phyloP scores from a whole-genome alignment of 2,888 invertebrate genomes.

The Pocota personata region DNA sequence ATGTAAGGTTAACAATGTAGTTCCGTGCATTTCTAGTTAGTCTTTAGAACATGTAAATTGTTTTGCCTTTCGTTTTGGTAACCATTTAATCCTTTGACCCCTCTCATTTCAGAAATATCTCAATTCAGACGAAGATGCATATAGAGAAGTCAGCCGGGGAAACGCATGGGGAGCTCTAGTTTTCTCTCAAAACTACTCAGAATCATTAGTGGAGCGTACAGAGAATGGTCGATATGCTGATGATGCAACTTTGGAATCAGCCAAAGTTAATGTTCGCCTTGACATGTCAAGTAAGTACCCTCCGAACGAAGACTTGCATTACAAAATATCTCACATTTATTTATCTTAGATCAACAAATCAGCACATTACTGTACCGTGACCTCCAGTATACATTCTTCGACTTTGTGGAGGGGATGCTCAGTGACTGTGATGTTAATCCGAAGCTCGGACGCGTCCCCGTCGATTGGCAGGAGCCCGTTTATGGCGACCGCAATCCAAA shows the following conservation, averaged over 20 bases:
- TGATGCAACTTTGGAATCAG: slow-evolving; percentile 85
- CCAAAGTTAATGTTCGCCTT: slow-evolving; percentile 89
- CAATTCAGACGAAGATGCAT: slow-evolving; percentile 85
- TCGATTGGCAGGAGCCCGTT: slow-evolving; percentile 88
- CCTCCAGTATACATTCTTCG: slow-evolving; percentile 88
- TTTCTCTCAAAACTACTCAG: slow-evolving; percentile 90
- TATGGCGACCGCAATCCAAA: slow-evolving; percentile 91
- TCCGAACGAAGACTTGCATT: background rate
- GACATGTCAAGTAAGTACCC: slow-evolving; percentile 92
- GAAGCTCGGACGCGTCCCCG: slow-evolving; percentile 83
- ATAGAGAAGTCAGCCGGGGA: slow-evolving; percentile 87
- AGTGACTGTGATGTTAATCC: slow-evolving; percentile 86
- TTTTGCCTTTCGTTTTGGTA: too few species aligned
- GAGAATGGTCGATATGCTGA: slow-evolving; percentile 85
- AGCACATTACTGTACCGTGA: slow-evolving; percentile 90
- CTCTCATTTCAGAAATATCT: slow-evolving; percentile 83
- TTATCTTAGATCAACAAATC: slow-evolving; percentile 92
- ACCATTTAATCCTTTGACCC: background rate
- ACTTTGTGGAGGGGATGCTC: slow-evolving; percentile 87
- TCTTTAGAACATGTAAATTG: too few species aligned
- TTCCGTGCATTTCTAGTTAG: too few species aligned
- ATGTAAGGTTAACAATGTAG: too few species aligned
- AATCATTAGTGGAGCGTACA: slow-evolving; percentile 86
- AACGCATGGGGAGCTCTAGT: slow-evolving; percentile 90
- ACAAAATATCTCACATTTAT: background rate